Evolutionary conservation across 2,888 invertebrate species (phyloP).

Genomic region (Erynnis tages): DNA sequence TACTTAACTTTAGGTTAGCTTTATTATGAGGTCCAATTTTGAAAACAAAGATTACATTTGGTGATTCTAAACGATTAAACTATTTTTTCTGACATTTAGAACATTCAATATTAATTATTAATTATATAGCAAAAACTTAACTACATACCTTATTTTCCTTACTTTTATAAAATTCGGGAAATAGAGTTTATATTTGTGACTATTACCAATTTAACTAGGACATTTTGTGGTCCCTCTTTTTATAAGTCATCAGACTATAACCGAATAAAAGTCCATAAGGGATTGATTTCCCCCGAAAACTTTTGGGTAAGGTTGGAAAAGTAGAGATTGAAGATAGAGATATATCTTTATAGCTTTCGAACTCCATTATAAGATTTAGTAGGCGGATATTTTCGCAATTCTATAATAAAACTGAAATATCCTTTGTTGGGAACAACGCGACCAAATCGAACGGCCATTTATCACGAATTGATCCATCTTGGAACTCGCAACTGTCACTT

Average conservation of each 20-base stretch:
- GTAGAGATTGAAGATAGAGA: slow-evolving; percentile 17
- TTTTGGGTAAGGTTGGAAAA: slow-evolving; percentile 11
- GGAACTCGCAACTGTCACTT: slow-evolving; percentile 56
- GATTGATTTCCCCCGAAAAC: background rate
- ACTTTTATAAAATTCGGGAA: too few species aligned
- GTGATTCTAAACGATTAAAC: too few species aligned
- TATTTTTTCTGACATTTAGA: too few species aligned
- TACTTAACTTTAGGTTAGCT: too few species aligned
- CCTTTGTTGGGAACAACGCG: slow-evolving; percentile 31
- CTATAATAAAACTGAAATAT: slow-evolving; percentile 24
- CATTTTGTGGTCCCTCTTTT: background rate
- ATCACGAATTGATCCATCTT: slow-evolving; percentile 66
- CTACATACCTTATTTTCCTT: too few species aligned
- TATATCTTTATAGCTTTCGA: slow-evolving; percentile 18
- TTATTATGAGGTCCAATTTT: too few species aligned
- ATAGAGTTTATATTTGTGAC: too few species aligned
- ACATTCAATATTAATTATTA: too few species aligned
- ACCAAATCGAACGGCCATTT: slow-evolving; percentile 56
- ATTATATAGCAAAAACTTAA: background rate
- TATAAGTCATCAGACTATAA: background rate
- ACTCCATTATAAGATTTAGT: slow-evolving; percentile 25
- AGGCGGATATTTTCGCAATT: slow-evolving; percentile 15
- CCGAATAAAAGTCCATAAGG: background rate
- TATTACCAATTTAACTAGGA: too few species aligned
- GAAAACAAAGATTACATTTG: too few species aligned